A percentile compares a stretch with the other conserved stretches of the same genome.
Evolutionary conservation across 2,888 invertebrate species (phyloP).

Genomic region (Pollenia amentaria): DNA sequence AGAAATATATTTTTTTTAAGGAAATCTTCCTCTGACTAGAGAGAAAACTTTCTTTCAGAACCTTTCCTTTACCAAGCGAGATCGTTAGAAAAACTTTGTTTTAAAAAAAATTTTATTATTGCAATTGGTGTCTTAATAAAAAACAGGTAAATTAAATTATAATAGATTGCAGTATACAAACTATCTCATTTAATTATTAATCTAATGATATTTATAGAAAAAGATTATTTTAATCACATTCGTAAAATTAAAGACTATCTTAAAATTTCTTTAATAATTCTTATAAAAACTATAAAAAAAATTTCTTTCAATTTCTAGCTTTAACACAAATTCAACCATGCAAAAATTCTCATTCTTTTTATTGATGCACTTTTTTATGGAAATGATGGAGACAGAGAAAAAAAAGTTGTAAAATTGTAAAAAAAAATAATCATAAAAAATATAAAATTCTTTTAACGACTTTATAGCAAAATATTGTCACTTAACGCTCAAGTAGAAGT

Average conservation of each 20-base stretch:
- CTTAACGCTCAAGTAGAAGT: slow-evolving; percentile 42
- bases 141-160: too few species aligned
- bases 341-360: slow-evolving; percentile 39
- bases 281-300: slow-evolving; percentile 28
- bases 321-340: slow-evolving; percentile 9
- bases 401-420: slow-evolving; percentile 38
- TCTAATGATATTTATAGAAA: not conserved
- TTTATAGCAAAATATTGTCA: slow-evolving; percentile 55
- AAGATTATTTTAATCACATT: not conserved
- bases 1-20: not conserved
- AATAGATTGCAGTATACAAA: not conserved
- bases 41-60: not conserved
- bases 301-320: slow-evolving; percentile 6
- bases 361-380: slow-evolving; percentile 46
- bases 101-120: too few species aligned
- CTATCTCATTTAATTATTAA: not conserved
- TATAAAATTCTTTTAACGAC: slow-evolving; percentile 57
- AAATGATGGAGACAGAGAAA: slow-evolving; percentile 24
- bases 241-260: not conserved
- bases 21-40: not conserved
- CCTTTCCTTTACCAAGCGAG: not conserved
- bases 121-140: too few species aligned
- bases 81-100: too few species aligned
- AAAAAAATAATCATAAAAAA: slow-evolving; percentile 47
- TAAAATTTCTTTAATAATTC: slow-evolving; percentile 5